Base-by-base conservation (phyloP, 2,797 vertebrate genomes). In the Tamandua tetradactyla region DNA sequence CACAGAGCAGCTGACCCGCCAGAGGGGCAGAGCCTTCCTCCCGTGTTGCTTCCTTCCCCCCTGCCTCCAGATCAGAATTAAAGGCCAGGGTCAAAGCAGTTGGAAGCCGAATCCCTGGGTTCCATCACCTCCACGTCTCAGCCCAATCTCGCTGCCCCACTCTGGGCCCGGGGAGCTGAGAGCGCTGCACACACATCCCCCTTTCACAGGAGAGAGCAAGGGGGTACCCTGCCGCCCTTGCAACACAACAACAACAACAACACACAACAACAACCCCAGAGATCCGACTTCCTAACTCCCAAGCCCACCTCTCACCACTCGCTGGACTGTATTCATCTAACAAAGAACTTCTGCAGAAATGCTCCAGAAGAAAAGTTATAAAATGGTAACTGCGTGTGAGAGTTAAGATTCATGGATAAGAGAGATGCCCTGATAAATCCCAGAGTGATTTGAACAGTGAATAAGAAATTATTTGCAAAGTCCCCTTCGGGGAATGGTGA, bases 331-430 rank as follows among this genome's bases (percentile, higher is more conserved):
- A 3, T 59, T 18, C 87, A 47, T 72, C 55, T 17, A 1, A 37
- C 37, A 15, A 18, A 13, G 0, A 14, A 80, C 30, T 47, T 71
- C 37, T 32, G 37, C 32, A 87, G 55, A 78, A 79, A 37, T 2
- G 25, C 64, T 61, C 93, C 30, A 71, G 59, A 25, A 20, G 57
- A 79, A n/a, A 15, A 30, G 30, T 18, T 27, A 9, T 12, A n/a
- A 72, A 88, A 25, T 0, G 15, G 30, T 0, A 17, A 10, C 20
- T 30, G 30, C 0, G 0, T 32, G 66, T 27, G 13, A 82, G 78
- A n/a, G 47, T 68, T 47, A 27, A 89, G 61, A 11, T 5, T 49
- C 40, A 0, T 5, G 71, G n/a, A n/a, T n/a, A n/a, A n/a, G n/a
- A n/a, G n/a, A n/a, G n/a, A n/a, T n/a, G n/a, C n/a, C n/a, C n/a